A percentile compares a stretch with the other conserved stretches of the same genome.
These are phyloP conservation scores for Oligia strigilis DNA, from an alignment of 2,888 invertebrate species.

Conservation along the genomic window DNA sequence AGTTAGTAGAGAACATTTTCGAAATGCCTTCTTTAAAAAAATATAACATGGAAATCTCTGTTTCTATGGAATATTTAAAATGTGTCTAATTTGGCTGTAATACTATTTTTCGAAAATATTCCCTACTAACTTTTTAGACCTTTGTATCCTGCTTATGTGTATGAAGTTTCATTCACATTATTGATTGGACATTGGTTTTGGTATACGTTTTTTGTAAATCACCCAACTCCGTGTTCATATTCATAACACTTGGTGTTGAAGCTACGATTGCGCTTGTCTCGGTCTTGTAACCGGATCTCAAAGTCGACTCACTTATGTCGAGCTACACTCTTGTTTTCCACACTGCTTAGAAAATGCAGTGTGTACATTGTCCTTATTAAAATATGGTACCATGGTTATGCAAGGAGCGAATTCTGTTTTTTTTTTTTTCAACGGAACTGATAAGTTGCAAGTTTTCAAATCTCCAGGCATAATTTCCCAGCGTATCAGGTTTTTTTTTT, in stretches of 20 bases:
- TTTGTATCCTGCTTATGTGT: too few relatives aligned
- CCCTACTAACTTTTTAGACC: too few relatives aligned
- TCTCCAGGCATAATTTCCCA: not conserved
- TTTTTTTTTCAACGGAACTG: not conserved
- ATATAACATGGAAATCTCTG: too few relatives aligned
- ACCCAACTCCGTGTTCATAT: conserved; percentile 12
- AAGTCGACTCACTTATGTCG: not conserved
- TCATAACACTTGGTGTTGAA: conserved; percentile 6
- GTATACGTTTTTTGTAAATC: conserved; percentile 12
- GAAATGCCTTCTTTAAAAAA: too few relatives aligned
- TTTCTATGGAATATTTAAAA: too few relatives aligned
- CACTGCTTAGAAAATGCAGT: not conserved
- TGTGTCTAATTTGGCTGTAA: too few relatives aligned
- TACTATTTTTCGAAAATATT: too few relatives aligned
- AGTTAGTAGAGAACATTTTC: too few relatives aligned
- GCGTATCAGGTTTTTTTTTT: not conserved
- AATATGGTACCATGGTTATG: conserved; percentile 39
- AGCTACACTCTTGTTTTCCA: not conserved
- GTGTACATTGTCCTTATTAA: conserved; percentile 31
- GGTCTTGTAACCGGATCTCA: not conserved
- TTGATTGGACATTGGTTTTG: conserved; percentile 16
- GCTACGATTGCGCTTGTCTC: not conserved
- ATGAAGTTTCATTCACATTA: not conserved
- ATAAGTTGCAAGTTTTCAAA: not conserved
- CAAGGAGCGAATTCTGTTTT: conserved; percentile 17